Evolutionary conservation across 2,113 vertebrate species (phyloP).

Genomic region (Tachycineta bicolor): DNA sequence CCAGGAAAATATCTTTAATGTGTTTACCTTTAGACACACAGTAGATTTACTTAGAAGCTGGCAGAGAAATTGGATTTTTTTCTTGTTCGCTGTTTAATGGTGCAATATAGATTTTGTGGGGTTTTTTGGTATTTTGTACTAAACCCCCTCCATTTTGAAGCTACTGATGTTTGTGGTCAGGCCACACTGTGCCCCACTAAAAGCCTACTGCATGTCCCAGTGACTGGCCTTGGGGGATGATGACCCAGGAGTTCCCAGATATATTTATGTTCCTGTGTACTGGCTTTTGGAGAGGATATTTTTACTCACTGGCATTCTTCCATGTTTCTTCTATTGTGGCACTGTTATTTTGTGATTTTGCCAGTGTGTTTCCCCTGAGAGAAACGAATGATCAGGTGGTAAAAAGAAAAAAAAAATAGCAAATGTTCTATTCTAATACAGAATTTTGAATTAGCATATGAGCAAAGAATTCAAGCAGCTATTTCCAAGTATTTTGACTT

Average conservation of each 20-base stretch:
- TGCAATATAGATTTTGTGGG: not conserved
- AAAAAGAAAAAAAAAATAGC: not conserved
- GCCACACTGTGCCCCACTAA: not conserved
- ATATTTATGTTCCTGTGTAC: not conserved
- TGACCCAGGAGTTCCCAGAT: not conserved
- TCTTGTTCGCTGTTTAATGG: not conserved
- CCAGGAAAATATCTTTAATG: not conserved
- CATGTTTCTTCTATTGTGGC: conserved; percentile 30
- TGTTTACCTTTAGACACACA: not conserved
- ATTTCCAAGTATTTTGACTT: not conserved
- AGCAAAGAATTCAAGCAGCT: not conserved
- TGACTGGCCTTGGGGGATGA: not conserved
- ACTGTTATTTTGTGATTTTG: not conserved
- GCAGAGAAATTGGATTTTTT: not conserved
- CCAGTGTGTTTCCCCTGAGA: not conserved
- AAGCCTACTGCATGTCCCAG: not conserved
- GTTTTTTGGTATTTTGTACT: not conserved
- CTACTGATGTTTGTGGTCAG: not conserved
- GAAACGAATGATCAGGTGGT: conserved; percentile 1
- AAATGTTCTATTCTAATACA: not conserved
- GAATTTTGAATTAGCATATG: not conserved
- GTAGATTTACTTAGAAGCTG: not conserved
- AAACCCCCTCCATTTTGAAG: not conserved
- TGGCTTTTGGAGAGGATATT: not conserved
- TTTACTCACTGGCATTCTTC: conserved; percentile 16